A percentile compares a stretch with the other conserved stretches of the same genome.
Conservation (phyloP, 2,888 invertebrate genomes). For the Cacoxenus indagator region DNA sequence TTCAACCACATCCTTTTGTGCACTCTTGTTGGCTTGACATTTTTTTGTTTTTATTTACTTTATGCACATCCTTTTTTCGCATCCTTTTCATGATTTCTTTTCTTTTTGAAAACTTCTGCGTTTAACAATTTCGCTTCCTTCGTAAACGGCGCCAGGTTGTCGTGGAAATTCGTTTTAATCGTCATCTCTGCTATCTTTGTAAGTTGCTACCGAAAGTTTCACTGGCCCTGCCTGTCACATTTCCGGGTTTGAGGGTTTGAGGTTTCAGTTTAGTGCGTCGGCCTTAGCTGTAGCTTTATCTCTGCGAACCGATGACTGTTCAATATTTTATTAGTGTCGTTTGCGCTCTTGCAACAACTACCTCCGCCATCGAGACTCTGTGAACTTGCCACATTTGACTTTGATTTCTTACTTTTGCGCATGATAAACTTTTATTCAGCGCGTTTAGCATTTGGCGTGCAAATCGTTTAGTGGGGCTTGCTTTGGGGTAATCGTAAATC, state of each 20-base stretch:
- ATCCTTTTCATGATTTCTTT: constrained; percentile 7
- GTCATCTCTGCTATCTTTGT: constrained; percentile 56
- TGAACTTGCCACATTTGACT: constrained; percentile 28
- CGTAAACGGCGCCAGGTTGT: constrained; percentile 66
- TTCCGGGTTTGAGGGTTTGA: constrained; percentile 5
- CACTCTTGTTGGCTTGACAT: constrained; percentile 38
- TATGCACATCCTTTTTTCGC: background rate
- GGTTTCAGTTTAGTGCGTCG: background rate
- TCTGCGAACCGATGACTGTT: constrained; percentile 57
- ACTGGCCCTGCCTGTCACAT: constrained; percentile 43
- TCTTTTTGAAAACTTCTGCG: constrained; percentile 62
- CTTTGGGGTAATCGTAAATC: background rate
- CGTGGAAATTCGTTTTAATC: constrained; percentile 66
- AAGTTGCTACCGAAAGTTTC: constrained; percentile 38
- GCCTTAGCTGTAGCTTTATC: constrained; percentile 24
- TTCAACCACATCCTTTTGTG: background rate
- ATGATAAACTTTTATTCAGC: constrained; percentile 52
- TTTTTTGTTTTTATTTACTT: constrained; percentile 52
- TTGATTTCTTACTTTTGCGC: constrained; percentile 49
- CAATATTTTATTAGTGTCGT: constrained; percentile 62
- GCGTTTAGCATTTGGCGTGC: background rate
- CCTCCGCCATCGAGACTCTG: background rate
- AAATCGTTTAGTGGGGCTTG: background rate
- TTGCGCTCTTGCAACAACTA: constrained; percentile 45
- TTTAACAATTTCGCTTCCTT: constrained; percentile 63